Conservation (phyloP, 2,888 invertebrate genomes). For the Phymatocera aterrima region DNA sequence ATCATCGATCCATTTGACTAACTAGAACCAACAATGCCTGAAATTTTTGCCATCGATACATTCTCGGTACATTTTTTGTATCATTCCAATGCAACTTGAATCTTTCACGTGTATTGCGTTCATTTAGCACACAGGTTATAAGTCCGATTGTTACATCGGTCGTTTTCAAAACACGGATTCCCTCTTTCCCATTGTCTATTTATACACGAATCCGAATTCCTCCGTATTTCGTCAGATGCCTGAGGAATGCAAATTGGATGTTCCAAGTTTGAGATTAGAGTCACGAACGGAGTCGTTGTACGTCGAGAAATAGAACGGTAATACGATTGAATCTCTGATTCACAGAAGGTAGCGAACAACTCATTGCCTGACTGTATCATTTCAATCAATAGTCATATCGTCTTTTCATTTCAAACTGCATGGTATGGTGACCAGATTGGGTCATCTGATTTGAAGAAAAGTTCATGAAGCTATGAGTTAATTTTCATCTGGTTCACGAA, state of each 20-base stretch:
- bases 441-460: not conserved
- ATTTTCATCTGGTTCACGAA: not conserved
- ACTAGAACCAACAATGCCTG: not conserved
- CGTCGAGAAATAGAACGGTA: conserved; percentile 39
- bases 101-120: not conserved
- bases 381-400: not conserved
- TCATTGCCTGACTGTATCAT: not conserved
- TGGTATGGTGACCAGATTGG: not conserved
- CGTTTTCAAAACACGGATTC: conserved; percentile 26
- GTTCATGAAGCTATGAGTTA: not conserved
- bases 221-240: conserved; percentile 35
- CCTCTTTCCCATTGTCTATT: conserved; percentile 32
- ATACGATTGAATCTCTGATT: conserved; percentile 36
- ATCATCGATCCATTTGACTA: not conserved
- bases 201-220: conserved; percentile 41
- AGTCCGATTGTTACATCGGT: conserved; percentile 4
- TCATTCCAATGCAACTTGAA: not conserved
- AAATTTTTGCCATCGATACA: not conserved
- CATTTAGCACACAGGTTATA: not conserved
- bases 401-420: not conserved
- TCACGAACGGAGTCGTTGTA: conserved; percentile 39
- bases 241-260: conserved; percentile 37
- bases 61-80: not conserved
- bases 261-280: conserved; percentile 21
- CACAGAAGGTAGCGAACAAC: conserved; percentile 21